These are phyloP conservation scores for Garra rufa DNA, from an alignment of 2,113 vertebrate species.

Conservation along the genomic window DNA sequence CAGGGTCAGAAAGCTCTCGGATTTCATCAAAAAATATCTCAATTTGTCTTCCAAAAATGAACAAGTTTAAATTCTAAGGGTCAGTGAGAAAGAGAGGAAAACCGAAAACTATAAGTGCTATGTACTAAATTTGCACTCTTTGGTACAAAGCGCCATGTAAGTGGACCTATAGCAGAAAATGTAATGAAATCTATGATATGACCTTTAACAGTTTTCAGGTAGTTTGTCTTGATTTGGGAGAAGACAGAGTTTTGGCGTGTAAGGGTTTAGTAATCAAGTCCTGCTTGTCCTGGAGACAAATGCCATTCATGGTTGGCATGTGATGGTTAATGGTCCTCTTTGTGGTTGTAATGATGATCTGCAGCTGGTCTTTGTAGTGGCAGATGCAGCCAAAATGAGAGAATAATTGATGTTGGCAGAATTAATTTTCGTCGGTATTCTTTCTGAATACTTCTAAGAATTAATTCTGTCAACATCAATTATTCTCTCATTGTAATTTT, in stretches of 20 bases:
- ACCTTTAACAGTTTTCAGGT: background rate
- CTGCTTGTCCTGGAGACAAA: background rate
- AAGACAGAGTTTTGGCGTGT: background rate
- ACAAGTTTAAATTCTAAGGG: background rate
- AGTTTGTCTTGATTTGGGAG: background rate
- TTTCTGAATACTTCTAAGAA: background rate
- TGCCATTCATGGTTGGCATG: background rate
- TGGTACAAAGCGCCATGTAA: background rate
- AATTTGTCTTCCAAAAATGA: too few species aligned
- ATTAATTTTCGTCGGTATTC: background rate
- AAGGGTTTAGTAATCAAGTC: background rate
- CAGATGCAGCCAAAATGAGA: background rate
- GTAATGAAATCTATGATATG: background rate
- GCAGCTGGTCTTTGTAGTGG: background rate
- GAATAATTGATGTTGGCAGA: constrained; percentile 14
- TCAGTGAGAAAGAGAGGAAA: background rate
- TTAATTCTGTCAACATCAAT: background rate
- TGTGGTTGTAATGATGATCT: background rate
- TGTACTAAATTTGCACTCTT: background rate
- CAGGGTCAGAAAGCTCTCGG: too few species aligned
- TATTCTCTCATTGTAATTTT: background rate
- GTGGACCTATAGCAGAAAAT: background rate
- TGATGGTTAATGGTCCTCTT: constrained; percentile 2
- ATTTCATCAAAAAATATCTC: too few species aligned
- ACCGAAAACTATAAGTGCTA: background rate